These are phyloP conservation scores for Xanthorhoe designata DNA, from an alignment of 2,888 invertebrate species.

Conservation along the genomic window DNA sequence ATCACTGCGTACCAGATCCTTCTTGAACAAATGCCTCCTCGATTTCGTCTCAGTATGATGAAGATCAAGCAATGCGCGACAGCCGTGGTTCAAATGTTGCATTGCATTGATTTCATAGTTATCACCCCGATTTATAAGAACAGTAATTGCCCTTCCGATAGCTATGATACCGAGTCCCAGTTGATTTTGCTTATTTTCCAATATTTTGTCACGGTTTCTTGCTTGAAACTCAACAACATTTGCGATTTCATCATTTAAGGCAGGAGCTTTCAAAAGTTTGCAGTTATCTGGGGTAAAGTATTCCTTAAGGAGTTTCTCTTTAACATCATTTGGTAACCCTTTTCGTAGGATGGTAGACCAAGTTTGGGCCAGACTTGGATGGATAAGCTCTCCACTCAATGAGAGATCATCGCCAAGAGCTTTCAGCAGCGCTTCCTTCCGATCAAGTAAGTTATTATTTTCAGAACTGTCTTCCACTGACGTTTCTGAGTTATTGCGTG, in stretches of 20 bases:
- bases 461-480: constrained; percentile 3
- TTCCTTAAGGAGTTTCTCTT: constrained; percentile 22
- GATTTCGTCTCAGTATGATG: constrained; percentile 11
- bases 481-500: constrained; percentile 15
- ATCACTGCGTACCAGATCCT: constrained; percentile 18
- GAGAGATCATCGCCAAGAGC: constrained; percentile 26
- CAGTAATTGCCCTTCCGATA: constrained; percentile 24
- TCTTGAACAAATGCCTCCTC: constrained; percentile 20
- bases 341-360: constrained; percentile 23
- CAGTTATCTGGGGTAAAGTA: constrained; percentile 30
- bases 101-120: constrained; percentile 23
- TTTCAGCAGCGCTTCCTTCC: constrained; percentile 9
- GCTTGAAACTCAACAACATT: constrained; percentile 5
- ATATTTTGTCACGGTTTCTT: constrained; percentile 14
- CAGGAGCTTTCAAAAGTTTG: constrained; percentile 27
- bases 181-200: constrained; percentile 28
- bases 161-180: constrained; percentile 30
- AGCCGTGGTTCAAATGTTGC: constrained; percentile 25
- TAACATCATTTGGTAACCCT: constrained; percentile 10
- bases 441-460: constrained; percentile 4
- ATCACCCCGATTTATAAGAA: constrained; percentile 18
- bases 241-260: constrained; percentile 25
- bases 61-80: constrained; percentile 24
- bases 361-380: constrained; percentile 17
- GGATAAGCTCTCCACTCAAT: constrained; percentile 18